Evolutionary conservation across 2,888 invertebrate genomes (phyloP), one percentile per base, ranked within the genome.

Genomic region (Diarsia mendica): DNA sequence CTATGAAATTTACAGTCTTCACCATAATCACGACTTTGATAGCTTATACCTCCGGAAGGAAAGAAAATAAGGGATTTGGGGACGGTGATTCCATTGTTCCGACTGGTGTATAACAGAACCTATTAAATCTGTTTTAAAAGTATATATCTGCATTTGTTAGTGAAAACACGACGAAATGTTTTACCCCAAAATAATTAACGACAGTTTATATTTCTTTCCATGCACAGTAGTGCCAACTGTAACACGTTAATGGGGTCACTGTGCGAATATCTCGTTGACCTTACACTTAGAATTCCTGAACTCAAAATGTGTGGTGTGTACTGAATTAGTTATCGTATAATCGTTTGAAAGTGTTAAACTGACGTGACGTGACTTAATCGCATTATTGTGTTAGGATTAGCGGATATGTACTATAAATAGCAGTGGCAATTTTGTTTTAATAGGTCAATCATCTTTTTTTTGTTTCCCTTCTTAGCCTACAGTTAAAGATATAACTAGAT

Each of bases 281-380:
- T 15, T 3, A 3, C 46, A 46, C 53, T 61, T 66, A 46, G 61
- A 66, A 65, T 48, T 60, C 33, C 18, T 51, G 28, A 28, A 28
- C 49, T 66, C 44, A 82, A 82, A 53, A 48, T 48, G 33, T 48
- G n/a, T 10, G 23, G 15, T 67, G 64, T 71, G 77, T 51, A 2
- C 10, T 13, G 83, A 68, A 77, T 83, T 13, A 33, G 13, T 60
- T 60, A 60, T 33, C 8, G 69, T 39, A 58, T 23, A n/a, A 61
- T 39, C 4, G 53, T 65, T 80, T 28, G 78, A 83, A 77, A 82
- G 83, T 82, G 80, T 64, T 80, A 13, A 39, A 55, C n/a, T 55
- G 10, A 64, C 83, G 80, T 80, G 83, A 80, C 33, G n/a, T 33
- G 83, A 60, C 18, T 80, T 80, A 77, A 77, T 77, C 15, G 33